Conservation (phyloP, 1,140 invertebrate genomes). For the Homalodisca vitripennis region DNA sequence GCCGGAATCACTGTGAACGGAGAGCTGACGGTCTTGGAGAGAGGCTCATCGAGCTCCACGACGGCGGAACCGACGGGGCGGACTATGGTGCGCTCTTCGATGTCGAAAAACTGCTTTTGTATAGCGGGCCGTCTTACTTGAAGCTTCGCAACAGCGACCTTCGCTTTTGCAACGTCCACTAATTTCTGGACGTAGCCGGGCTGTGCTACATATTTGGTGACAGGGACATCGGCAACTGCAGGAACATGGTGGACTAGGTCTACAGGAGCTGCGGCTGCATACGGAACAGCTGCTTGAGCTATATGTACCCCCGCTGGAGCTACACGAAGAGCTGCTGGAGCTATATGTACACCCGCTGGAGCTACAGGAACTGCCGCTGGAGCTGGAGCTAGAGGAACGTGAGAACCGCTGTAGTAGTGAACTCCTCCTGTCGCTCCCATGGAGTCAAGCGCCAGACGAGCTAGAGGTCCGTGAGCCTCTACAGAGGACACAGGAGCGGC, state of each 20-base stretch:
- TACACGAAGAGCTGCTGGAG: not conserved
- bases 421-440: not conserved
- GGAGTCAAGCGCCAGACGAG: conserved; percentile 33
- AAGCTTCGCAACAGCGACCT: conserved; percentile 51
- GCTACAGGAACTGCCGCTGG: conserved; percentile 41
- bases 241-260: conserved; percentile 49
- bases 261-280: conserved; percentile 26
- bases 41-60: conserved; percentile 59
- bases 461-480: conserved; percentile 32
- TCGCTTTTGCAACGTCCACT: conserved; percentile 55
- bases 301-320: not conserved
- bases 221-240: conserved; percentile 53
- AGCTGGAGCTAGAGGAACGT: not conserved
- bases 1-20: not conserved
- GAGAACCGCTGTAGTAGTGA: not conserved
- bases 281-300: conserved; percentile 23
- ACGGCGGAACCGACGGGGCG: conserved; percentile 62
- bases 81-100: conserved; percentile 60
- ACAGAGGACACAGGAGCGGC: conserved; percentile 30
- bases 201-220: conserved; percentile 53
- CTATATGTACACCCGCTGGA: conserved; percentile 32
- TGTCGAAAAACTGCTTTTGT: conserved; percentile 65
- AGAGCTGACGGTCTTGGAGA: conserved; percentile 52
- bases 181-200: conserved; percentile 54
- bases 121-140: conserved; percentile 62